Percentiles rank a stretch among this genome's conserved stretches.
phyloP scores from a whole-genome alignment of 2,113 vertebrate species.

The Cercocebus atys region DNA sequence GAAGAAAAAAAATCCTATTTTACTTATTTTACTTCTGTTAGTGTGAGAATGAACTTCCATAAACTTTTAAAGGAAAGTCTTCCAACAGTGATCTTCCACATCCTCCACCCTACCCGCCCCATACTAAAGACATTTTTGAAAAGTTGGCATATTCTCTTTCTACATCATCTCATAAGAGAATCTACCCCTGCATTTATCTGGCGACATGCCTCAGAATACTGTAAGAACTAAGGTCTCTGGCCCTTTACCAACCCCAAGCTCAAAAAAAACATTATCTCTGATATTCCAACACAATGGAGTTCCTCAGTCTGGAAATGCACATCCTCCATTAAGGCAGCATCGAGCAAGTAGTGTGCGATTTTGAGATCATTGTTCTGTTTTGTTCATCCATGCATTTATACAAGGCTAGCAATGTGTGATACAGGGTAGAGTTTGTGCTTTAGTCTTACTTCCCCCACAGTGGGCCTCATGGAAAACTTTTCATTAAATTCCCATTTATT shows the following conservation, averaged over 20 bases:
- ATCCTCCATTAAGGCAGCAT: background rate
- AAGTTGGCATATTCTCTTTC: background rate
- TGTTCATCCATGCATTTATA: background rate
- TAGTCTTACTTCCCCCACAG: background rate
- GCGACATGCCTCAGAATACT: background rate
- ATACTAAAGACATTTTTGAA: background rate
- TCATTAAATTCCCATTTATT: background rate
- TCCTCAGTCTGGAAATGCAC: background rate
- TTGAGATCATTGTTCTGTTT: background rate
- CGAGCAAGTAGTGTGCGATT: accelerated
- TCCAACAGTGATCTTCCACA: too few species aligned
- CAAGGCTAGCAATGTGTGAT: background rate
- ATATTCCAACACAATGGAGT: background rate
- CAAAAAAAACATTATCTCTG: background rate
- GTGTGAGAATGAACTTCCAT: background rate
- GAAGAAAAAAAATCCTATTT: background rate
- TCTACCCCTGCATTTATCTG: background rate
- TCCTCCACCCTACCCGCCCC: background rate
- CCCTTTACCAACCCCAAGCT: background rate
- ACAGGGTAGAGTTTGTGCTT: background rate
- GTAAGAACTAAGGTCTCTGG: background rate
- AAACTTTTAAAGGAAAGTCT: background rate
- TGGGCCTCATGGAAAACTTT: background rate
- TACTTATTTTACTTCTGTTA: background rate
- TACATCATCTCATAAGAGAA: background rate